These are phyloP conservation scores for Garrulus glandarius DNA, from an alignment of 2,797 vertebrate genomes.

Conservation along the genomic window DNA sequence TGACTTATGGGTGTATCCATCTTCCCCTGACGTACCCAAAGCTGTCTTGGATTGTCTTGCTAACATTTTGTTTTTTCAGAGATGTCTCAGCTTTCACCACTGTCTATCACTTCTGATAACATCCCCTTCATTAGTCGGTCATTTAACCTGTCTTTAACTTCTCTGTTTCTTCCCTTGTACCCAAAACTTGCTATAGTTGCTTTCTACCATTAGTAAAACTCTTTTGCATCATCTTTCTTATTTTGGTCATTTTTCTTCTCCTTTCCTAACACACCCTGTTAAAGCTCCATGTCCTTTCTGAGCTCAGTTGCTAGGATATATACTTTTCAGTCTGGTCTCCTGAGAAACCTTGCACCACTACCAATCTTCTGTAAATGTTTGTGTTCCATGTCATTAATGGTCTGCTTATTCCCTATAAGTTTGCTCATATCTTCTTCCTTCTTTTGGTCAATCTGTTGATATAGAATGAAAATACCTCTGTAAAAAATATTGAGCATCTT, in stretches of 20 bases:
- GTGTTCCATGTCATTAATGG: neutral
- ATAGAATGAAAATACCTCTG: neutral
- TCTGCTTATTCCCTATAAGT: neutral
- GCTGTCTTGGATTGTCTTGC: neutral
- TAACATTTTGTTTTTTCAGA: neutral
- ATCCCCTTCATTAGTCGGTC: neutral
- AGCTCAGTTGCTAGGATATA: neutral
- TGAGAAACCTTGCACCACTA: neutral
- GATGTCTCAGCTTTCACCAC: neutral
- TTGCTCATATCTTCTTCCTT: neutral
- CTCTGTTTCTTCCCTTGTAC: neutral
- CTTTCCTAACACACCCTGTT: neutral
- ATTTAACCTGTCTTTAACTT: neutral
- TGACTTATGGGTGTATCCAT: neutral
- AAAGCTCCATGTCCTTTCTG: neutral
- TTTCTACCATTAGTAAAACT: neutral
- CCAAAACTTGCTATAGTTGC: neutral
- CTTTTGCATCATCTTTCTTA: neutral
- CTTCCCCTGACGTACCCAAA: neutral
- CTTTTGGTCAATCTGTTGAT: neutral
- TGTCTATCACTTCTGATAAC: neutral
- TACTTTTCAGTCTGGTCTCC: neutral
- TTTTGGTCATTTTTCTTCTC: neutral
- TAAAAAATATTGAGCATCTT: neutral
- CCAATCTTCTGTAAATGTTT: neutral